phyloP scores from a whole-genome alignment of 2,888 invertebrate genomes.

The Mechanitis mazaeus region DNA sequence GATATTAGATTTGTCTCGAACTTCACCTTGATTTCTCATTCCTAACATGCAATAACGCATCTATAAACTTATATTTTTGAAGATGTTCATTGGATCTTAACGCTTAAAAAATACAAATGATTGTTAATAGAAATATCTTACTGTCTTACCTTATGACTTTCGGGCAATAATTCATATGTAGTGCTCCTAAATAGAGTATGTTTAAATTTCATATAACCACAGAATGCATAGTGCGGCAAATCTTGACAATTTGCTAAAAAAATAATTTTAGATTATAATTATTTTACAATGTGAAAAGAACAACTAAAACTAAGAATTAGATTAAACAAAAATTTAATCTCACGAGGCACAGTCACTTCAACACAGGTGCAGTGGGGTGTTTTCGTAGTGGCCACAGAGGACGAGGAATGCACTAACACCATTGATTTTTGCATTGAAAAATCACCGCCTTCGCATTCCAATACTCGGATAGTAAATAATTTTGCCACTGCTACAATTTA shows the following conservation, averaged over 20 bases:
- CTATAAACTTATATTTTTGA: too few relatives aligned
- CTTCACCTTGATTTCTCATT: too few relatives aligned
- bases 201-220: conserved; percentile 78
- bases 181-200: conserved; percentile 75
- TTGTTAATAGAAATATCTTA: not conserved
- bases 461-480: conserved; percentile 76
- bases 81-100: too few relatives aligned
- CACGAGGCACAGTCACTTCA: conserved; percentile 47
- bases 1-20: too few relatives aligned
- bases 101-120: not conserved
- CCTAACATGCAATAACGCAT: not conserved
- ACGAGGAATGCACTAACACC: conserved; percentile 49
- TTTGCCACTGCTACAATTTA: conserved; percentile 69
- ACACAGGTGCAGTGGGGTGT: conserved; percentile 50
- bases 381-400: conserved; percentile 31
- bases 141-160: conserved; percentile 70
- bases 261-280: conserved; percentile 7
- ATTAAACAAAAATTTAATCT: conserved; percentile 23
- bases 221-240: conserved; percentile 78
- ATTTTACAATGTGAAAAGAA: not conserved
- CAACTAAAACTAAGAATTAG: not conserved
- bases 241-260: conserved; percentile 63
- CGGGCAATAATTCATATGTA: conserved; percentile 79
- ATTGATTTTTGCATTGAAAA: conserved; percentile 63
- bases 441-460: conserved; percentile 79